Evolutionary conservation across 2,888 invertebrate species (phyloP).

Genomic region (Drosophila silvestris): DNA sequence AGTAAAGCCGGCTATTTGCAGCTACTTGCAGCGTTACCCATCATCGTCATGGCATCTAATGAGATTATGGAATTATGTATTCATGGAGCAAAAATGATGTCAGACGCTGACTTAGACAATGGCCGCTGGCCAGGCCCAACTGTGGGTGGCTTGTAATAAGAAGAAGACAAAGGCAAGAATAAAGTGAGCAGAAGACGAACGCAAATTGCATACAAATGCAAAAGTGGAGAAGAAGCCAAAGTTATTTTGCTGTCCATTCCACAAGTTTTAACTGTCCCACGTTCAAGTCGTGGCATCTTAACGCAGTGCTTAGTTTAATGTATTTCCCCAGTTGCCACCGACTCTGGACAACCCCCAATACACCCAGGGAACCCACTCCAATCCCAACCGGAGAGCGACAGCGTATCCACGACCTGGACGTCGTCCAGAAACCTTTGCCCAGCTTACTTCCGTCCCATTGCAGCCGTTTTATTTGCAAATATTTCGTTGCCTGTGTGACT

Average conservation of each 20-base stretch:
- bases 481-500: constrained; percentile 32
- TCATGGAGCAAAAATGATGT: constrained; percentile 72
- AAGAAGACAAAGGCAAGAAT: constrained; percentile 25
- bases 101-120: constrained; percentile 53
- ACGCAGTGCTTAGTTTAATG: constrained; percentile 70
- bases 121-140: constrained; percentile 7
- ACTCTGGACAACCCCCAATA: not conserved
- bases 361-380: not conserved
- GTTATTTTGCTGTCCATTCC: not conserved
- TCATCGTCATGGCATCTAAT: constrained; percentile 62
- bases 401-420: constrained; percentile 1
- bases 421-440: constrained; percentile 25
- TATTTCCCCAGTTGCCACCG: constrained; percentile 53
- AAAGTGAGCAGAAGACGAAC: constrained; percentile 58
- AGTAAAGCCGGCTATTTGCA: constrained; percentile 47
- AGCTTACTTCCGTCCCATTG: constrained; percentile 79
- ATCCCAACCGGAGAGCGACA: not conserved
- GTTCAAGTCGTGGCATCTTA: constrained; percentile 56
- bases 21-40: constrained; percentile 39
- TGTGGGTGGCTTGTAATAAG: not conserved
- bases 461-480: constrained; percentile 78
- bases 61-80: constrained; percentile 81
- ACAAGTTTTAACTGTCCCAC: constrained; percentile 42
- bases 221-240: not conserved
- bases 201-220: constrained; percentile 75